Evolutionary conservation across 2,797 vertebrate genomes (phyloP).

Genomic region (Notolabrus celidotus): DNA sequence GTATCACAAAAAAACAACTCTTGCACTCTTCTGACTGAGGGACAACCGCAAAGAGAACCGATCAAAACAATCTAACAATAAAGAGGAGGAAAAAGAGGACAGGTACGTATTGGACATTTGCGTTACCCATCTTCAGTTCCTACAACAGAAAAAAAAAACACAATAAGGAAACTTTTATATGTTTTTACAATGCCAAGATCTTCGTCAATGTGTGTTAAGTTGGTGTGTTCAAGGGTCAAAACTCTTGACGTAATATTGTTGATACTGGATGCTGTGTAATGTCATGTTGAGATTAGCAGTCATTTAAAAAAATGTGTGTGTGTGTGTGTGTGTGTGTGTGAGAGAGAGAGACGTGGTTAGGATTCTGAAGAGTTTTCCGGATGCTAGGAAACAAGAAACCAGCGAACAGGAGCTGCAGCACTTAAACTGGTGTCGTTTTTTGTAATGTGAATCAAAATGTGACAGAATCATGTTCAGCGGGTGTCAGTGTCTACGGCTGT

Average conservation of each 20-base stretch:
- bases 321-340: not conserved
- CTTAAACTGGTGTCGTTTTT: not conserved
- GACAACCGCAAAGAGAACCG: not conserved
- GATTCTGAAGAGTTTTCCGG: not conserved
- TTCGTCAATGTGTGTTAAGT: constrained; percentile 15
- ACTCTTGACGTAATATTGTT: constrained; percentile 17
- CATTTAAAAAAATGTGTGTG: constrained; percentile 31
- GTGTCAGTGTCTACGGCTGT: not conserved
- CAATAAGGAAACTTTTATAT: constrained; percentile 21
- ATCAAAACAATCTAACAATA: not conserved
- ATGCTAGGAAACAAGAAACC: not conserved
- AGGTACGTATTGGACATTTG: not conserved
- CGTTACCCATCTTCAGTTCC: not conserved
- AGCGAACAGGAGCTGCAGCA: not conserved
- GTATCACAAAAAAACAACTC: not conserved
- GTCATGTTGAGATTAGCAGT: constrained; percentile 51
- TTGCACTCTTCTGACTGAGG: not conserved
- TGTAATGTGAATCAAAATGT: not conserved
- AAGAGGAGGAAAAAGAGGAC: not conserved
- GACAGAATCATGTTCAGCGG: not conserved
- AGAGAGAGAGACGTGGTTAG: no score
- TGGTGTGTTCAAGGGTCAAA: constrained; percentile 63
- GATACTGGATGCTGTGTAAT: constrained; percentile 38
- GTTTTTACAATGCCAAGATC: constrained; percentile 6
- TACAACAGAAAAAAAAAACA: not conserved